Conservation (phyloP, 2,888 invertebrate genomes). For the Nemoura dubitans region DNA sequence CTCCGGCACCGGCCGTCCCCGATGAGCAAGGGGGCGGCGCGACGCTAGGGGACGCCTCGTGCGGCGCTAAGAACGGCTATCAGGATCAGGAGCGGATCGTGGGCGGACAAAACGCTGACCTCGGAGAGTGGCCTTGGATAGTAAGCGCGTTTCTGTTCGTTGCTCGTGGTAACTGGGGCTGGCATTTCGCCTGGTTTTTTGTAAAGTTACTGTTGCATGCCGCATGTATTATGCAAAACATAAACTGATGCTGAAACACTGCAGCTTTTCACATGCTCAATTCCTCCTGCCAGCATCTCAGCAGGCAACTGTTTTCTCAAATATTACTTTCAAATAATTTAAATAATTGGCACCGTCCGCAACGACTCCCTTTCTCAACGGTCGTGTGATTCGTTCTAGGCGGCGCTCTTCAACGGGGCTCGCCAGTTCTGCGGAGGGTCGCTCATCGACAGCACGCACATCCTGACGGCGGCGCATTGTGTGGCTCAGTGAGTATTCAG, state of each 20-base stretch:
- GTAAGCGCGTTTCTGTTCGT: constrained; percentile 53
- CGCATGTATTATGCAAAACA: no score
- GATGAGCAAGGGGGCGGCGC: constrained; percentile 51
- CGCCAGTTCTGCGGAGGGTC: constrained; percentile 91
- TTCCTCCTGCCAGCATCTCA: no score
- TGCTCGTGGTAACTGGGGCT: neutral
- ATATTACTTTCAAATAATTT: no score
- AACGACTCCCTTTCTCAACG: no score
- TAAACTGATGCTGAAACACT: no score
- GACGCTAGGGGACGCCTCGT: constrained; percentile 61
- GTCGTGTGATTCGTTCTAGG: constrained; percentile 58
- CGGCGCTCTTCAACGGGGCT: constrained; percentile 82
- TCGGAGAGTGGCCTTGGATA: constrained; percentile 79
- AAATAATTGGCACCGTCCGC: no score
- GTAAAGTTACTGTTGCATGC: no score
- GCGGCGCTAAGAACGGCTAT: constrained; percentile 82
- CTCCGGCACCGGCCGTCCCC: constrained; percentile 48
- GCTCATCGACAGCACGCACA: constrained; percentile 79
- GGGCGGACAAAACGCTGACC: constrained; percentile 82
- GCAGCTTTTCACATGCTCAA: no score
- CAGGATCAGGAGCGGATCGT: constrained; percentile 86
- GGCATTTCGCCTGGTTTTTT: no score
- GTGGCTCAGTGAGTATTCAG: constrained; percentile 80
- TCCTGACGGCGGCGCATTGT: constrained; percentile 88
- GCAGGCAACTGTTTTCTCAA: no score